Base-by-base conservation (phyloP, 2,888 invertebrate species). In the Sclerodermus sp. region DNA sequence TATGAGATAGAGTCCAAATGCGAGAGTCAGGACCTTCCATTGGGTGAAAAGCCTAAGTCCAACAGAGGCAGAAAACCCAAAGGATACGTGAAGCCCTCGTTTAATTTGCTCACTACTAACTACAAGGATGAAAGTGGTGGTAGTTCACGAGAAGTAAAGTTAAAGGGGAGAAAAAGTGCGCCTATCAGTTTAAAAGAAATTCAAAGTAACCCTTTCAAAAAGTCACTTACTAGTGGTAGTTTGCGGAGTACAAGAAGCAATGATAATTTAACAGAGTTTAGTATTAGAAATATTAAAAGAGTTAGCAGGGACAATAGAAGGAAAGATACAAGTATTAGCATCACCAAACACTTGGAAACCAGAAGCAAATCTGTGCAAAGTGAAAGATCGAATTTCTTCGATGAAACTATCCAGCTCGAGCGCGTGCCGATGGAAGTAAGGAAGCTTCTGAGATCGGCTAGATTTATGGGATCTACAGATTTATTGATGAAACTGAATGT, bases 371-470 rank as follows among this genome's bases (percentile, higher is more conserved):
- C 53, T 1, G 55, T 57, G 36, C 41, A 53, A 32, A 60, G 64
- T 2, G 58, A 53, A 8, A 39, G 47, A 0, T 2, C 18, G 1
- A 61, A 60, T 6, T 49, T 57, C 4, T 43, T 56, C 10, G 61
- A 62, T 2, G 48, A 55, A 16, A 45, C 55, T 4, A 53, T 65
- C 1, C 60, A 60, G 23, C 46, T 66, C 0, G 54, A 49, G 9
- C 51, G 53, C 9, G 57, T 68, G 1, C 60, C 65, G 1, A 59
- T 60, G 15, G 70, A 68, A 40, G 68, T 67, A 13, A 66, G 64
- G 42, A 70, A 65, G 42, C 49, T 70, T 1, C 50, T 70, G n/a
- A 64, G 55, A 1, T 44, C 58, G 0, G 49, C 9, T 60, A 60
- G 17, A 64, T 68, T 23, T 23, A 23, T 8, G 23, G 8, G 23